Conservation (phyloP, 2,888 invertebrate genomes). For the Mantis religiosa region DNA sequence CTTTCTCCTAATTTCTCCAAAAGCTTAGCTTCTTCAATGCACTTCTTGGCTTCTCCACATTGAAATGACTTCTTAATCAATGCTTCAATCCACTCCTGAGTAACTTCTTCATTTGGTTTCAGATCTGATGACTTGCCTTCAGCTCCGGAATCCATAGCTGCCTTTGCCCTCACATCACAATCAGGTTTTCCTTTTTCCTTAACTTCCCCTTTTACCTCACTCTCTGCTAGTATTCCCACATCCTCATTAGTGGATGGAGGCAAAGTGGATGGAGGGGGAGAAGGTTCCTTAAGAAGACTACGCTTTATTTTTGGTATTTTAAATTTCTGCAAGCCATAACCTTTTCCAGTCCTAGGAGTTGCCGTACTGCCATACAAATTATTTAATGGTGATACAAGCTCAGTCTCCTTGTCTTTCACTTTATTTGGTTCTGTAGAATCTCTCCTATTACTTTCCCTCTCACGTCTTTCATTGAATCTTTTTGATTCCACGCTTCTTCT, state of each 20-base stretch:
- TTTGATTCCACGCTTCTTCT: neutral
- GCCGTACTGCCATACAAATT: conserved; percentile 47
- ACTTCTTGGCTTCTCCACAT: conserved; percentile 38
- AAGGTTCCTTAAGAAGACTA: neutral
- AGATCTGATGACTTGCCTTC: neutral
- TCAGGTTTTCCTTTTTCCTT: neutral
- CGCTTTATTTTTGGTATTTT: conserved; percentile 52
- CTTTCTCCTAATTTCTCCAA: conserved; percentile 46
- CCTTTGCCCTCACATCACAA: neutral
- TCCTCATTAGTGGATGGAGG: neutral
- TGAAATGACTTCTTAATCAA: conserved; percentile 39
- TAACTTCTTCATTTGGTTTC: conserved; percentile 33
- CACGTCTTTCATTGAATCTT: neutral
- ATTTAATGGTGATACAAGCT: conserved; percentile 45
- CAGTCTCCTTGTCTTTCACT: neutral
- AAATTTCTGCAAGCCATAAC: conserved; percentile 50
- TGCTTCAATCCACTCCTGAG: conserved; percentile 39
- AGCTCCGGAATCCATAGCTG: neutral
- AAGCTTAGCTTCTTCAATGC: conserved; percentile 48
- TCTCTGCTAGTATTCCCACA: neutral
- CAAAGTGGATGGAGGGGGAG: conserved; percentile 29
- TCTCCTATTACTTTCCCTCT: neutral
- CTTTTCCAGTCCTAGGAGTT: conserved; percentile 45
- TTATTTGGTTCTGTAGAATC: conserved; percentile 1
- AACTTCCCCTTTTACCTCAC: neutral